A percentile compares a stretch with the other conserved stretches of the same genome.
Conservation (phyloP, 23 tunicate genomes). For the Oikopleura dioica region DNA sequence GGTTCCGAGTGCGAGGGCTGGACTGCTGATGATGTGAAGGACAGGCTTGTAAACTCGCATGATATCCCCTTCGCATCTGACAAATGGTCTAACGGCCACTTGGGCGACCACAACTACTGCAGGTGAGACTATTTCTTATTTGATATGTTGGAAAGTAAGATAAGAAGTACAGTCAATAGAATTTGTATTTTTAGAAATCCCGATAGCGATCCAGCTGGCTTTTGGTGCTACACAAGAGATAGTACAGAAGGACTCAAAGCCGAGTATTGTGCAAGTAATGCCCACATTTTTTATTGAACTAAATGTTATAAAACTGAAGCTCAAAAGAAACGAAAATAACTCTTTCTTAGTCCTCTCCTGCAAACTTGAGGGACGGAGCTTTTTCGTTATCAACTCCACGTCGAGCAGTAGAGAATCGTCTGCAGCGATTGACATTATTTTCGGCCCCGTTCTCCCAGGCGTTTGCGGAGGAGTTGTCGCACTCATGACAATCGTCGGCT, state of each 20-base stretch:
- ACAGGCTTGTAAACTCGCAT: no score
- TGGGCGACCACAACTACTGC: not conserved
- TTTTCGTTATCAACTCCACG: no score
- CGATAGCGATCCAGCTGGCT: not conserved
- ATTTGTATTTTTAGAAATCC: not conserved
- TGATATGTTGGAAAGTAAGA: no score
- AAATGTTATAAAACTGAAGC: no score
- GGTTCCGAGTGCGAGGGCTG: not conserved
- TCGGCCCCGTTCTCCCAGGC: slow-evolving; percentile 34
- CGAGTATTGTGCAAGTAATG: no score
- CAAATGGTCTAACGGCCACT: not conserved
- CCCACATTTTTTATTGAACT: no score
- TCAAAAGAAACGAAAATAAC: no score
- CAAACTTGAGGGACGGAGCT: not conserved
- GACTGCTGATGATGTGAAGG: not conserved
- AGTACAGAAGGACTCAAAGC: no score
- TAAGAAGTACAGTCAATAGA: no score
- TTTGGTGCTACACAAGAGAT: not conserved
- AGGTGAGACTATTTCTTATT: not conserved
- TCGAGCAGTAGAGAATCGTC: no score
- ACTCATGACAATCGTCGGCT: slow-evolving; percentile 21
- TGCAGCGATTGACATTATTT: slow-evolving; percentile 11
- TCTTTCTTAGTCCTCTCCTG: not conserved
- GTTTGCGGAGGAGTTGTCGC: slow-evolving; percentile 38
- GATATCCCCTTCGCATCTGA: not conserved